Evolutionary conservation across 2,888 invertebrate species (phyloP).

Genomic region (Leucoma salicis): DNA sequence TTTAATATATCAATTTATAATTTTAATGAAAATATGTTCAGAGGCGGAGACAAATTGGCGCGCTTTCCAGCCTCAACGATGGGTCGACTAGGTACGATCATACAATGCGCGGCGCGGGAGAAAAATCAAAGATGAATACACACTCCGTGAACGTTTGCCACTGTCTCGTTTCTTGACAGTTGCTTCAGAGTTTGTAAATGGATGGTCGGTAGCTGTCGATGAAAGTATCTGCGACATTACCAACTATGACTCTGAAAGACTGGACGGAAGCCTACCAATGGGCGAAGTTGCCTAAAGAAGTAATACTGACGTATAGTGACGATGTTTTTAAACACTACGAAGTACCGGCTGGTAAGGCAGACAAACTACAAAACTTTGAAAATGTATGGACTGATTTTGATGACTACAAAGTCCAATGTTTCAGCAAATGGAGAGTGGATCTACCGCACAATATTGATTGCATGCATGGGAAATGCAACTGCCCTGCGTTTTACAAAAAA

Average conservation of each 20-base stretch:
- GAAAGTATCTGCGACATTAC: not conserved
- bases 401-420: slow-evolving; percentile 15
- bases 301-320: slow-evolving; percentile 11
- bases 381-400: slow-evolving; percentile 18
- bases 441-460: slow-evolving; percentile 5
- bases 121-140: too few relatives aligned
- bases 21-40: too few relatives aligned
- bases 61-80: too few relatives aligned
- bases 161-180: not conserved
- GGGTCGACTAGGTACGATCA: too few relatives aligned
- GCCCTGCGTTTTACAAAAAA: slow-evolving; percentile 18
- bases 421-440: slow-evolving; percentile 18
- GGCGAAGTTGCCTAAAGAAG: slow-evolving; percentile 13
- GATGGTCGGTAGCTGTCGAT: not conserved
- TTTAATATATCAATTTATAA: too few relatives aligned
- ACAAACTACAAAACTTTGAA: slow-evolving; percentile 9
- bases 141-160: not conserved
- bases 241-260: not conserved
- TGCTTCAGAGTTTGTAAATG: not conserved
- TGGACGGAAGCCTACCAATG: not conserved
- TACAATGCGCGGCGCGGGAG: too few relatives aligned
- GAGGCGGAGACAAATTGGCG: too few relatives aligned
- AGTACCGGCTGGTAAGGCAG: slow-evolving; percentile 12
- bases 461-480: slow-evolving; percentile 9
- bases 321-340: slow-evolving; percentile 11